Evolutionary conservation across 2,797 vertebrate species (phyloP).

Genomic region (Onychomys torridus): DNA sequence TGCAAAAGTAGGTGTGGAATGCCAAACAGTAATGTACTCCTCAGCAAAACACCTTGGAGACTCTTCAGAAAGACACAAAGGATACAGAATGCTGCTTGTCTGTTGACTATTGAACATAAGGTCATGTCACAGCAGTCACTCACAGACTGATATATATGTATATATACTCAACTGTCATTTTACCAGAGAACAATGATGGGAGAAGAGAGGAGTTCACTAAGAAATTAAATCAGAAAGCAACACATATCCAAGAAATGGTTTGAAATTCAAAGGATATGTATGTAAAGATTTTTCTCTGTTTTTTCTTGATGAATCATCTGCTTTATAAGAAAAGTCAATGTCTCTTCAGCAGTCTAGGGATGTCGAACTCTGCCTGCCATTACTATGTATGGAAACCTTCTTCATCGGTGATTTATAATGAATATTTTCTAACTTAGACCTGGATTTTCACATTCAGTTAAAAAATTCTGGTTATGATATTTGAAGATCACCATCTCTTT

Average conservation of each 20-base stretch:
- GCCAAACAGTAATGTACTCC: neutral
- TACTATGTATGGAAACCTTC: neutral
- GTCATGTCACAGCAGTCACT: neutral
- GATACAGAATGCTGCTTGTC: neutral
- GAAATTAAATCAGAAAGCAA: neutral
- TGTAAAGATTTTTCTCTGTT: neutral
- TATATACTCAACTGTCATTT: neutral
- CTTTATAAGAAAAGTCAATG: neutral
- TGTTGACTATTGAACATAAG: neutral
- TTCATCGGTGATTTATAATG: neutral
- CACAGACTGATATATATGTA: too few species aligned
- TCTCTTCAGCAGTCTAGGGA: neutral
- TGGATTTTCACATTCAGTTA: neutral
- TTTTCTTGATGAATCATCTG: neutral
- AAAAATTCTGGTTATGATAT: neutral
- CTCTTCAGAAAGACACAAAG: neutral
- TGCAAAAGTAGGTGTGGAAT: neutral
- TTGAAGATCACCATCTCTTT: neutral
- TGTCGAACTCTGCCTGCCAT: neutral
- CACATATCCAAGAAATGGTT: rapidly evolving
- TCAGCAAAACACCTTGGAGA: neutral
- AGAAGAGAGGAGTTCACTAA: neutral
- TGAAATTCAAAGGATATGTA: neutral
- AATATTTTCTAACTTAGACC: neutral
- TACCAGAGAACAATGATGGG: neutral